Evolutionary conservation across 92 coral and sea anemone genomes (phyloP), one percentile per base, ranked within the genome.

Genomic region (Nematostella vectensis): DNA sequence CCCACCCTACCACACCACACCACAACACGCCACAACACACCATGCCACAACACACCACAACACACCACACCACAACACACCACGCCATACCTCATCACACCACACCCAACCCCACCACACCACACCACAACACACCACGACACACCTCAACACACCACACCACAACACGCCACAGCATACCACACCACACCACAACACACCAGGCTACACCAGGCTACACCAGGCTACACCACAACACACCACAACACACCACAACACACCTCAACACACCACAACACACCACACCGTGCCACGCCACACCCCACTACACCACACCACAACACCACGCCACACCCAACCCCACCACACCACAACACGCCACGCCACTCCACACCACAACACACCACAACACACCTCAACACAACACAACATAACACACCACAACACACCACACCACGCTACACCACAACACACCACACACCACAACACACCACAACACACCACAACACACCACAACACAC

Each of bases 21-120:
- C 45, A 57, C 62, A 57, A n/a, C 47, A 57, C 45, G 36, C 47
- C 59, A 8, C 51, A 4, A 47, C 4, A 55, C 40, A 18, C 61
- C 61, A 55, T 31, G 26, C 61, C 43, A 29, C 9, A 11, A 6
- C 61, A 27, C 61, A 45, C 19, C 44, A 55, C 23, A 55, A 4
- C 61, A 55, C 21, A 55, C 61, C 61, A 55, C 44, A 55, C 61
- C 61, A 55, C 23, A 55, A 42, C 53, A 47, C n/a, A 9, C n/a
- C n/a, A 9, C n/a, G n/a, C 43, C 10, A 9, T 37, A 19, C 16
- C 3, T 16, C 50, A 44, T 24, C 55, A 50, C 55, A 50, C 55
- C 55, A 50, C 55, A 50, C 55, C 55, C 22, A n/a, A 2, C 27
- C 55, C 11, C 27, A 4, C 27, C 55, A 50, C 27, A 23, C 55